phyloP scores from a whole-genome alignment of 35 echinoderm and acorn worm species.

The Apostichopus japonicus region DNA sequence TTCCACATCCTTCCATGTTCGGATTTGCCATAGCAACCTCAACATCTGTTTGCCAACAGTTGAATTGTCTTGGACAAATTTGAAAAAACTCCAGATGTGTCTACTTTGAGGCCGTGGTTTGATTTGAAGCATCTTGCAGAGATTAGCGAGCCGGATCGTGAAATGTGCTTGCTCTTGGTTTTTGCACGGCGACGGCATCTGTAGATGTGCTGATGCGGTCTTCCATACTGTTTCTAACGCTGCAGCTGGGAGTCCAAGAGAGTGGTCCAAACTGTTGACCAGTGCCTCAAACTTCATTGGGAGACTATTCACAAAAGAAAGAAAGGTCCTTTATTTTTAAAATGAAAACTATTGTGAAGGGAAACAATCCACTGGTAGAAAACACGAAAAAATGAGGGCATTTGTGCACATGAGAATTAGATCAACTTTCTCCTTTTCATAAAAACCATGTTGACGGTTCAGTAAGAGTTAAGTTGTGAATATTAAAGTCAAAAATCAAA shows the following conservation, averaged over 20 bases:
- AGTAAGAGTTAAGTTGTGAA: too few relatives aligned
- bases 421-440: too few relatives aligned
- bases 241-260: slow-evolving; percentile 34
- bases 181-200: slow-evolving; percentile 29
- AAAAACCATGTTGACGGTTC: too few relatives aligned
- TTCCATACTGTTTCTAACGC: slow-evolving; percentile 27
- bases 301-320: slow-evolving; percentile 46
- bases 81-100: slow-evolving; percentile 27
- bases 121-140: not conserved
- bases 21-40: not conserved
- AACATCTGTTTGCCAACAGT: not conserved
- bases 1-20: not conserved
- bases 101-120: not conserved
- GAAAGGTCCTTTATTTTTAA: not conserved
- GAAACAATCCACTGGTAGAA: not conserved
- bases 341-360: not conserved
- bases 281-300: slow-evolving; percentile 75
- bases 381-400: not conserved
- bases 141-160: not conserved
- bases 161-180: not conserved
- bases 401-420: not conserved
- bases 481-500: too few relatives aligned
- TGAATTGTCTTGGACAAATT: not conserved
- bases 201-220: not conserved
- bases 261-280: slow-evolving; percentile 63